Evolutionary conservation across 2,797 vertebrate genomes (phyloP).

Genomic region (Naso thynnoides): DNA sequence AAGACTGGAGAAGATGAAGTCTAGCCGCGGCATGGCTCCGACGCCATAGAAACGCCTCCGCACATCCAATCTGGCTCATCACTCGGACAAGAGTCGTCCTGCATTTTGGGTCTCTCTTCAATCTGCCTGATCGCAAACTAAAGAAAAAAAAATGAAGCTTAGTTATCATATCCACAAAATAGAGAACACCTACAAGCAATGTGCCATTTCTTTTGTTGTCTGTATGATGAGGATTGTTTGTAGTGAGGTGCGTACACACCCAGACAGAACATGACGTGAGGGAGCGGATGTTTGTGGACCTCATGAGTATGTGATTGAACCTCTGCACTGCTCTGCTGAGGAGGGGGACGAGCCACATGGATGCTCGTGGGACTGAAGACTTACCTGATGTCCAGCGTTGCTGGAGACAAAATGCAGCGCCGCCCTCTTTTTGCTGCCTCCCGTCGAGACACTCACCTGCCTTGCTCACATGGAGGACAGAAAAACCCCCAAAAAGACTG

Average conservation of each 20-base stretch:
- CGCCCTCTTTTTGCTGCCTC: conserved; percentile 48
- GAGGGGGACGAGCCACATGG: not conserved
- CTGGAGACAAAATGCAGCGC: conserved; percentile 30
- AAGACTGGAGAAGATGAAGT: conserved; percentile 96
- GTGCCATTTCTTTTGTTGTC: conserved; percentile 75
- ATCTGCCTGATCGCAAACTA: conserved; percentile 44
- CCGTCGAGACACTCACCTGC: conserved; percentile 18
- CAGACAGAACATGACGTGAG: conserved; percentile 4
- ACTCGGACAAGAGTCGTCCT: conserved; percentile 14
- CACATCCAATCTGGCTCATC: conserved; percentile 34
- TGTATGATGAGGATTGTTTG: conserved; percentile 32
- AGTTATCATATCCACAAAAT: conserved; percentile 32
- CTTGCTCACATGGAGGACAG: conserved; percentile 27
- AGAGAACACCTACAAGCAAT: conserved; percentile 57
- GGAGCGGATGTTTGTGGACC: conserved; percentile 23
- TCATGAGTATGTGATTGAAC: conserved; percentile 38
- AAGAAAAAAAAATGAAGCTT: conserved; percentile 26
- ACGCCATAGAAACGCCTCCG: conserved; percentile 82
- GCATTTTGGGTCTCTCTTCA: conserved; percentile 29
- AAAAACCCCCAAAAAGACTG: conserved; percentile 2
- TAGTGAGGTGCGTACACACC: conserved; percentile 14
- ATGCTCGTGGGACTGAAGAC: conserved; percentile 24
- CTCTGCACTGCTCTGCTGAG: conserved; percentile 31
- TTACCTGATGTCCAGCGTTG: not conserved
- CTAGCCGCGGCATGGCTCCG: conserved; percentile 88